A percentile compares a stretch with the other conserved stretches of the same genome.
Conservation (phyloP, 2,888 invertebrate species). For the Heliconius charithonia region DNA sequence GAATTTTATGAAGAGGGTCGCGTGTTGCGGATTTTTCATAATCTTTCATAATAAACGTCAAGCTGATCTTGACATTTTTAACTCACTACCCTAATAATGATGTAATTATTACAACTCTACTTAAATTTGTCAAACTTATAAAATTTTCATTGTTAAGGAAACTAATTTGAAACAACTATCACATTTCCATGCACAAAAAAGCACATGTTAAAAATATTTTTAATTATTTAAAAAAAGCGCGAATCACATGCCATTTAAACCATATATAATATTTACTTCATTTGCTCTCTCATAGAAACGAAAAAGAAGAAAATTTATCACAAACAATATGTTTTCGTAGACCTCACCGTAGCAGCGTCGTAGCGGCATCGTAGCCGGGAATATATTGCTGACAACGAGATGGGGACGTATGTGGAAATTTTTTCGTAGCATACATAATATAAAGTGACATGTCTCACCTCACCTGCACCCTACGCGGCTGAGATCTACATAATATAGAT, state of each 20-base stretch:
- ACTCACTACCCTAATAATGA: too few relatives aligned
- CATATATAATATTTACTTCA: too few relatives aligned
- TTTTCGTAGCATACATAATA: slow-evolving; percentile 31
- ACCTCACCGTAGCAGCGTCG: background rate
- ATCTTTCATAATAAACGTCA: background rate
- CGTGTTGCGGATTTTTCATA: background rate
- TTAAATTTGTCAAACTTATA: too few relatives aligned
- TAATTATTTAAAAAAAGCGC: too few relatives aligned
- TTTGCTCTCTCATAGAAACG: background rate
- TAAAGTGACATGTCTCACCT: slow-evolving; percentile 13
- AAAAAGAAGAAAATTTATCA: background rate
- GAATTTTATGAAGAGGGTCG: too few relatives aligned
- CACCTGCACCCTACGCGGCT: slow-evolving; percentile 17
- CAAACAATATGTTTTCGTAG: slow-evolving; percentile 20
- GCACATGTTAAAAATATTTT: too few relatives aligned
- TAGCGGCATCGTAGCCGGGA: background rate
- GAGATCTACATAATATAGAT: slow-evolving; percentile 2
- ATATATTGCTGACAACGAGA: background rate
- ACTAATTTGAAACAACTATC: too few relatives aligned
- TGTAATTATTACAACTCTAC: too few relatives aligned
- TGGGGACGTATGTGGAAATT: slow-evolving; percentile 17
- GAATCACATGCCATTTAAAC: too few relatives aligned
- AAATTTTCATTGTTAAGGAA: too few relatives aligned
- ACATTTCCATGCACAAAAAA: too few relatives aligned
- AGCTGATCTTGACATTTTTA: too few relatives aligned